Conservation (phyloP, 2,888 invertebrate species). For the Drosophila greeni region DNA sequence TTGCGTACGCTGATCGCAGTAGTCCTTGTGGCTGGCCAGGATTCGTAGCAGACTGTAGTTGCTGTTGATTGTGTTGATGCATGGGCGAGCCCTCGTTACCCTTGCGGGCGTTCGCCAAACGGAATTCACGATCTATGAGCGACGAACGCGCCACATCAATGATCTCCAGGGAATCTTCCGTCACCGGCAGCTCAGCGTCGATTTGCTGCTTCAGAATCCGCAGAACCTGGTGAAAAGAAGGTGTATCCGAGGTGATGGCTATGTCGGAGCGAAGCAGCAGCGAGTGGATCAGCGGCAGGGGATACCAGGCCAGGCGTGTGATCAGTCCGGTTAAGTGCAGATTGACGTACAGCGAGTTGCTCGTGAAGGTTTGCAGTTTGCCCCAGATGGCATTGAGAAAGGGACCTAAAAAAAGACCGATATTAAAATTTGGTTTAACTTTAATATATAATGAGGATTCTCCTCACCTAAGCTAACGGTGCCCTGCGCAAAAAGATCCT, state of each 20-base stretch:
- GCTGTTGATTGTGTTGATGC: constrained; percentile 79
- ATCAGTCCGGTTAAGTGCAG: constrained; percentile 92
- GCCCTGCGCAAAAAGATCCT: constrained; percentile 79
- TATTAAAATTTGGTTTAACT: not conserved
- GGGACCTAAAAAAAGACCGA: constrained; percentile 81
- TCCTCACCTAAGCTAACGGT: constrained; percentile 78
- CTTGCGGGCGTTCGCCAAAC: constrained; percentile 85
- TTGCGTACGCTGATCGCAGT: constrained; percentile 75
- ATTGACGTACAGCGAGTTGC: constrained; percentile 91
- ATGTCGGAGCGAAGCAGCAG: constrained; percentile 91
- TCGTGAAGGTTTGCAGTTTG: constrained; percentile 90
- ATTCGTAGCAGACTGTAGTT: constrained; percentile 69
- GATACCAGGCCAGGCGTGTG: constrained; percentile 90
- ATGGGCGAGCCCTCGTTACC: constrained; percentile 64
- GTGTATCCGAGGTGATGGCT: constrained; percentile 93
- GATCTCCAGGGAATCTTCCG: constrained; percentile 81
- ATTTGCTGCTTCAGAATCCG: constrained; percentile 91
- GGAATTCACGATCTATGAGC: constrained; percentile 88
- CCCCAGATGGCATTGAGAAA: constrained; percentile 89
- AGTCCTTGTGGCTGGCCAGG: constrained; percentile 44
- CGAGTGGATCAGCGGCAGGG: constrained; percentile 92
- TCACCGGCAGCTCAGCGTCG: constrained; percentile 85
- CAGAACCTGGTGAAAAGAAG: constrained; percentile 93
- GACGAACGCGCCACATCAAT: constrained; percentile 89
- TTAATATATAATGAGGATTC: not conserved